Conservation (phyloP, 2,113 vertebrate species). For the Indri indri region DNA sequence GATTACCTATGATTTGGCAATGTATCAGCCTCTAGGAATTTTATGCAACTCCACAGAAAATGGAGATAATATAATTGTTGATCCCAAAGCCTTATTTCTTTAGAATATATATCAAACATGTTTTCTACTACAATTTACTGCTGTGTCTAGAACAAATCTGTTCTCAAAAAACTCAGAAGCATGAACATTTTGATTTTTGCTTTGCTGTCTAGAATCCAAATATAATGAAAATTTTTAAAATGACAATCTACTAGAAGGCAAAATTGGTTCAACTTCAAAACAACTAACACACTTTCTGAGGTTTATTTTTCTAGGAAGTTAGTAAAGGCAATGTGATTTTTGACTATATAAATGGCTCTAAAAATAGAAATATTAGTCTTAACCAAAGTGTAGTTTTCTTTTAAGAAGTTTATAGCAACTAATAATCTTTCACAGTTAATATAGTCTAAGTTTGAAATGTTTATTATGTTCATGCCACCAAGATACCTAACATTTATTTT, state of each 20-base stretch:
- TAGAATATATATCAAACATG: neutral
- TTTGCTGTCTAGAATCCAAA: neutral
- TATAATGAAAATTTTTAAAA: neutral
- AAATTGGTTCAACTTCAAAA: neutral
- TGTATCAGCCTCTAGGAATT: neutral
- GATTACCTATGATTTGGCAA: neutral
- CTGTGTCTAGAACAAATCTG: neutral
- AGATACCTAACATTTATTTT: neutral
- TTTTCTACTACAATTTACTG: neutral
- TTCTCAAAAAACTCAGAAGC: neutral
- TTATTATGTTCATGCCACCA: neutral
- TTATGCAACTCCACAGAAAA: neutral
- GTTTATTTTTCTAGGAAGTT: neutral
- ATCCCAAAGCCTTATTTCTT: neutral
- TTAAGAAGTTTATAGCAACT: neutral
- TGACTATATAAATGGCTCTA: neutral
- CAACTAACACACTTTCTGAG: neutral
- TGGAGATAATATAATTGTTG: neutral
- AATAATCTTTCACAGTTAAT: neutral
- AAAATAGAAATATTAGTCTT: neutral
- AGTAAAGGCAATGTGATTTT: neutral
- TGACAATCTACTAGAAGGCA: neutral
- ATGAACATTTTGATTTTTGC: neutral
- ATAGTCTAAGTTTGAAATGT: neutral
- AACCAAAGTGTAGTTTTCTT: neutral